These are phyloP conservation scores for Andrena cerasifolii DNA, from an alignment of 1,140 invertebrate genomes.

Conservation along the genomic window DNA sequence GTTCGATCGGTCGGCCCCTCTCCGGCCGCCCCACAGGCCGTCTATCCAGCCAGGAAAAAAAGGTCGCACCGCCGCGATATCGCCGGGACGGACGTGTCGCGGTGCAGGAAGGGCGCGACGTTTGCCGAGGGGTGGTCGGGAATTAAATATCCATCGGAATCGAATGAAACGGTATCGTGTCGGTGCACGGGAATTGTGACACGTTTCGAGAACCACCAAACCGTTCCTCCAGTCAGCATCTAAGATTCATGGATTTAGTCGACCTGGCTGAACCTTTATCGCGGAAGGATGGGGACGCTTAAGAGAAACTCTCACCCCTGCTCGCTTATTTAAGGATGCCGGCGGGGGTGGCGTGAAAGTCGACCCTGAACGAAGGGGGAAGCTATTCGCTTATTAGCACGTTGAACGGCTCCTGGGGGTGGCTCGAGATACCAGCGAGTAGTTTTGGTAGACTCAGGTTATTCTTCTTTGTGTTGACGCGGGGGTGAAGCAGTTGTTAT, in stretches of 20 bases:
- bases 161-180: conserved; percentile 4
- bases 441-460: no score
- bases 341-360: no score
- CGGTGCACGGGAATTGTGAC: conserved; percentile 9
- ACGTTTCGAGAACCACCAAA: conserved; percentile 12
- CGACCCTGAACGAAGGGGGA: no score
- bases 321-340: no score
- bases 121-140: conserved; percentile 11
- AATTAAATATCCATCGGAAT: conserved; percentile 32
- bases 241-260: conserved; percentile 41
- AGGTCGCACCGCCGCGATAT: background rate
- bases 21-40: no score
- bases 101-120: background rate
- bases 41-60: background rate
- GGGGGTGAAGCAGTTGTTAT: no score
- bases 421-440: no score
- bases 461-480: no score
- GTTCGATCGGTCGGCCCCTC: background rate
- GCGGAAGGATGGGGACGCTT: background rate
- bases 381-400: no score
- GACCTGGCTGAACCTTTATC: conserved; percentile 28
- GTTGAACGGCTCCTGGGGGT: no score
- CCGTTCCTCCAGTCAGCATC: conserved; percentile 15
- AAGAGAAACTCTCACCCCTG: no score
- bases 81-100: background rate